Evolutionary conservation across 2,797 vertebrate species (phyloP).

Genomic region (Vespertilio murinus): DNA sequence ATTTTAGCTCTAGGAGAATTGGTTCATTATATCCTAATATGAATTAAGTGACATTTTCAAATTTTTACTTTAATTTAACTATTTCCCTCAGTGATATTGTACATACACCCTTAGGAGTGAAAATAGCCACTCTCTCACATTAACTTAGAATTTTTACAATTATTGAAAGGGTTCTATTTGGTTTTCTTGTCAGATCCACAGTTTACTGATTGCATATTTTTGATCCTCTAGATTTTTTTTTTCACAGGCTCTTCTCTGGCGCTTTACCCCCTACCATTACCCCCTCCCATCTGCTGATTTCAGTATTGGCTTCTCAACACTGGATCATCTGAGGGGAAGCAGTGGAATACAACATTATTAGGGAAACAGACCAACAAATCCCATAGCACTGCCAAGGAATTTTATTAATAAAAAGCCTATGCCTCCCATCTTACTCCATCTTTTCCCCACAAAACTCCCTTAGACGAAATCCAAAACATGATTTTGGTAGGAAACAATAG

Average conservation of each 20-base stretch:
- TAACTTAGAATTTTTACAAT: neutral
- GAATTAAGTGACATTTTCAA: slow-evolving; percentile 48
- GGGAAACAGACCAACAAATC: neutral
- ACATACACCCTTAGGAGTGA: neutral
- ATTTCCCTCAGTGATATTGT: neutral
- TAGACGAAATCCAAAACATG: neutral
- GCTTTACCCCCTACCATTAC: neutral
- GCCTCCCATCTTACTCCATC: neutral
- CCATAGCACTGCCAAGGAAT: neutral
- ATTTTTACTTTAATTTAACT: slow-evolving; percentile 48
- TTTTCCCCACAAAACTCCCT: neutral
- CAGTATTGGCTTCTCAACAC: neutral
- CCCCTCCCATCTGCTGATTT: neutral
- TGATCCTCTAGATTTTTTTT: neutral
- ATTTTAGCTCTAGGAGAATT: neutral
- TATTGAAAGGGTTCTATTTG: neutral
- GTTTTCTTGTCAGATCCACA: neutral
- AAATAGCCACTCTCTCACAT: neutral
- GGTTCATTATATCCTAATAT: neutral
- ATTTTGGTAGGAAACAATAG: neutral
- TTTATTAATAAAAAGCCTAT: slow-evolving; percentile 18
- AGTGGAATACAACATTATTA: neutral
- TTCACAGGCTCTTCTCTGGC: neutral
- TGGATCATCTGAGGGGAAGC: neutral
- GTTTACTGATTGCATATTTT: neutral